Conservation (phyloP, 2,888 invertebrate genomes). For the Pheosia gnoma region DNA sequence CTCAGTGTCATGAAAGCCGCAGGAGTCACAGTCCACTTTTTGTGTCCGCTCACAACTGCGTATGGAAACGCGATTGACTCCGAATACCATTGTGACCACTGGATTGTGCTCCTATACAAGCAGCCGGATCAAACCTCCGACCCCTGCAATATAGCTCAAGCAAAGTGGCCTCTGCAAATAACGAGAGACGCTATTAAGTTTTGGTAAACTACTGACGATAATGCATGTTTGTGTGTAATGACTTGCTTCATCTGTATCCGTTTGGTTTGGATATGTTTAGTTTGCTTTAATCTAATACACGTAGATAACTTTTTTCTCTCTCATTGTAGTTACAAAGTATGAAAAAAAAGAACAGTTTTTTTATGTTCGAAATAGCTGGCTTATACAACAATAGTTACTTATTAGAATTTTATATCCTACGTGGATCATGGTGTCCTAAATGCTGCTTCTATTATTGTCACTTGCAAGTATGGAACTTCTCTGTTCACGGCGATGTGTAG, state of each 20-base stretch:
- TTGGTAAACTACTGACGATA: background rate
- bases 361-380: too few species aligned
- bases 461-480: constrained; percentile 21
- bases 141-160: constrained; percentile 30
- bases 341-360: too few species aligned
- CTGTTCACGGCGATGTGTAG: constrained; percentile 17
- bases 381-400: too few species aligned
- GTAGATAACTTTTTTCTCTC: too few species aligned
- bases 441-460: constrained; percentile 6
- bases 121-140: constrained; percentile 33
- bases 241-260: background rate
- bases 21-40: constrained; percentile 9
- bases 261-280: too few species aligned
- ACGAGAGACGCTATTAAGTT: constrained; percentile 19
- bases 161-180: constrained; percentile 33
- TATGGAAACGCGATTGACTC: constrained; percentile 41
- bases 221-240: background rate
- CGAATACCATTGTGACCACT: constrained; percentile 35
- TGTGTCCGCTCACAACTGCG: constrained; percentile 12
- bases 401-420: background rate
- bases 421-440: background rate
- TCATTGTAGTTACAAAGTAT: too few species aligned
- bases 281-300: too few species aligned
- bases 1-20: constrained; percentile 7
- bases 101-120: constrained; percentile 31